phyloP scores from a whole-genome alignment of 1,140 invertebrate genomes.

The Solenopsis fugax region DNA sequence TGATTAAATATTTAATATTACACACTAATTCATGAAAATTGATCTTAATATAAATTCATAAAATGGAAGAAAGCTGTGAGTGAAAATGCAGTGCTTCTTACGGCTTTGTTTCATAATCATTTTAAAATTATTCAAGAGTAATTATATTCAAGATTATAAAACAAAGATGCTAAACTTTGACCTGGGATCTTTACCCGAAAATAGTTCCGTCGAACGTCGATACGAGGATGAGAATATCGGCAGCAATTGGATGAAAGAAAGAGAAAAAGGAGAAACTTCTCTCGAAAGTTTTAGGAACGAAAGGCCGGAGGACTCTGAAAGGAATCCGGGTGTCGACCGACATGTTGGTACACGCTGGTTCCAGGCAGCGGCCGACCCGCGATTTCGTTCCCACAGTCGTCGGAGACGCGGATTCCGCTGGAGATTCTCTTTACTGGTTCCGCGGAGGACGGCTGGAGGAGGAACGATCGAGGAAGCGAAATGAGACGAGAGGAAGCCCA shows the following conservation, averaged over 20 bases:
- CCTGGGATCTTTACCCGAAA: background rate
- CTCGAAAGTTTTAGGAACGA: slow-evolving; percentile 4
- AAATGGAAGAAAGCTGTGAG: background rate
- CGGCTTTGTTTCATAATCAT: too few species aligned
- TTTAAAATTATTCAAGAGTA: background rate
- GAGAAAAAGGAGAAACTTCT: background rate
- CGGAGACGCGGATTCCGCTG: slow-evolving; percentile 81
- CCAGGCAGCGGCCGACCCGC: slow-evolving; percentile 73
- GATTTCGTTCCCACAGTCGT: slow-evolving; percentile 84
- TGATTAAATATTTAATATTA: background rate
- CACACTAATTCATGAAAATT: slow-evolving; percentile 12
- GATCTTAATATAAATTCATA: background rate
- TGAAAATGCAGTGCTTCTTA: background rate
- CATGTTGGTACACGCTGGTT: slow-evolving; percentile 79
- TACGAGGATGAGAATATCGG: background rate
- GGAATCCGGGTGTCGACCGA: slow-evolving; percentile 77
- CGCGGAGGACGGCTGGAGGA: slow-evolving; percentile 11
- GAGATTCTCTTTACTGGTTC: slow-evolving; percentile 76
- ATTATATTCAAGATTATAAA: background rate
- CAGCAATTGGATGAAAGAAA: slow-evolving; percentile 25
- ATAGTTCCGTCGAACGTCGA: background rate
- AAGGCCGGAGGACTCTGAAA: slow-evolving; percentile 65
- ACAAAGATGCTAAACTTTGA: background rate
- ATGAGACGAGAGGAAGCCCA: slow-evolving; percentile 15
- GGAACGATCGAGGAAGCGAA: slow-evolving; percentile 43